Conservation (phyloP, 1,140 invertebrate species). For the Hydropsyche tenuis region DNA sequence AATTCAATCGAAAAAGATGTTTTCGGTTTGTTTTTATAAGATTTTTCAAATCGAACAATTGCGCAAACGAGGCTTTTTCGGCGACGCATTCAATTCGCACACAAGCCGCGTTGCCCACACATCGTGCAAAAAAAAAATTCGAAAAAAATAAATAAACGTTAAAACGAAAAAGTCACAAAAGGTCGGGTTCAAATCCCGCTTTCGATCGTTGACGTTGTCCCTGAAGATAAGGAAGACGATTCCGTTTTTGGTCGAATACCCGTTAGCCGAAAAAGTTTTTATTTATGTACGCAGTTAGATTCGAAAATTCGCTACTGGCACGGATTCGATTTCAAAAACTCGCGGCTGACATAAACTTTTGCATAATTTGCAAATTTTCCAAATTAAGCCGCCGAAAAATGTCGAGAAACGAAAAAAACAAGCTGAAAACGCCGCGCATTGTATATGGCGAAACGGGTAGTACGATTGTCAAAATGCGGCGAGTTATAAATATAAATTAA, state of each 20-base stretch:
- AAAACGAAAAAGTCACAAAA: too few relatives aligned
- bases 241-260: neutral
- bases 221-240: constrained; percentile 5
- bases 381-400: too few relatives aligned
- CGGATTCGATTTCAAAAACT: neutral
- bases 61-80: too few relatives aligned
- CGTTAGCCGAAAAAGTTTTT: neutral
- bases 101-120: neutral
- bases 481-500: too few relatives aligned
- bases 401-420: neutral
- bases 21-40: neutral
- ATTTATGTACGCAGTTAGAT: constrained; percentile 1
- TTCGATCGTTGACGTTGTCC: constrained; percentile 23
- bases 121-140: too few relatives aligned
- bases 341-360: too few relatives aligned
- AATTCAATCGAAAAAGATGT: too few relatives aligned
- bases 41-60: too few relatives aligned
- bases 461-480: too few relatives aligned
- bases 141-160: too few relatives aligned
- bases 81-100: neutral
- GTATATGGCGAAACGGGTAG: too few relatives aligned
- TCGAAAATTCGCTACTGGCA: neutral
- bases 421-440: neutral
- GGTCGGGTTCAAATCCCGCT: constrained; percentile 28
- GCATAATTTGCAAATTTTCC: too few relatives aligned